phyloP scores from a whole-genome alignment of 2,888 invertebrate species.

The Agrilus cyanescens region DNA sequence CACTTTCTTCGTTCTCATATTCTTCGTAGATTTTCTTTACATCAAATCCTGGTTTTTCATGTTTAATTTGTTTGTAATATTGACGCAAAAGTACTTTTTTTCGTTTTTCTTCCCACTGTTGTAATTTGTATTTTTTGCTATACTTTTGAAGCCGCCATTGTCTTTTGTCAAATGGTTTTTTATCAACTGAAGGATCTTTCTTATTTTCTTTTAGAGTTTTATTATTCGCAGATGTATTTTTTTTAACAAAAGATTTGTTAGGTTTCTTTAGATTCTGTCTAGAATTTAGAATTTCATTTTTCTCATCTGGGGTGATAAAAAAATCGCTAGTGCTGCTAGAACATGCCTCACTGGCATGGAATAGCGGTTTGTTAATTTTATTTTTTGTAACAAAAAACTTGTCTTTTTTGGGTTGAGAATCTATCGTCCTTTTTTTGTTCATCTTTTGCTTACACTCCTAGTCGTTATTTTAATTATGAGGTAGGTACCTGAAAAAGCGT shows the following conservation, averaged over 20 bases:
- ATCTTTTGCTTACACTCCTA: no score
- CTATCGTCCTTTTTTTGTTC: no score
- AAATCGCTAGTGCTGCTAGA: no score
- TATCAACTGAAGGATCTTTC: conserved; percentile 16
- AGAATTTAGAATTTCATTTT: no score
- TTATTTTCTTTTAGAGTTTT: background rate
- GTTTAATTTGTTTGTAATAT: conserved; percentile 45
- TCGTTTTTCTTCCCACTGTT: conserved; percentile 55
- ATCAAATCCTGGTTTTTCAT: conserved; percentile 34
- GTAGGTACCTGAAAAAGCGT: no score
- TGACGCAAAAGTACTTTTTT: conserved; percentile 44
- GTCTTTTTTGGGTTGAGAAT: no score
- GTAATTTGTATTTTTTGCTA: conserved; percentile 56
- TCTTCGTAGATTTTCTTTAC: conserved; percentile 41
- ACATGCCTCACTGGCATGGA: no score
- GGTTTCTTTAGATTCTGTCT: no score
- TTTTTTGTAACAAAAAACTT: no score
- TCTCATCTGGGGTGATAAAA: no score
- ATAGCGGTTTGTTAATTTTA: no score
- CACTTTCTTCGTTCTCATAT: conserved; percentile 18
- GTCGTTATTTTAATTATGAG: no score
- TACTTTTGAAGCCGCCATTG: conserved; percentile 54
- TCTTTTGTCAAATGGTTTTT: conserved; percentile 56
- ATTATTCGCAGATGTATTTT: background rate
- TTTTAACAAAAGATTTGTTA: conserved; percentile 3